These are phyloP conservation scores for Triops longicaudatus DNA, from an alignment of 1,140 invertebrate genomes.

Conservation along the genomic window DNA sequence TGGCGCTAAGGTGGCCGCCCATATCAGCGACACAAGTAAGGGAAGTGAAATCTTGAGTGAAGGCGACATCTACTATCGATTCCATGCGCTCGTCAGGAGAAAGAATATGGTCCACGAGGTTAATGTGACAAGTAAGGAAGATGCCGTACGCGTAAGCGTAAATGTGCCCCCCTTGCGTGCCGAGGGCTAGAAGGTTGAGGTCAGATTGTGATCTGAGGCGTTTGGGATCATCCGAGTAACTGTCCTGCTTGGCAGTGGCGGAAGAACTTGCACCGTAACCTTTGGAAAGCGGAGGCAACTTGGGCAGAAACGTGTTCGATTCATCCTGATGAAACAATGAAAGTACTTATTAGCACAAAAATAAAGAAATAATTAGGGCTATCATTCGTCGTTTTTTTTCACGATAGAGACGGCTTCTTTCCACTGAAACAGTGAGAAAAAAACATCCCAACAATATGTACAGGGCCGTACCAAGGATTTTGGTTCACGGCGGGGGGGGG, in stretches of 20 bases:
- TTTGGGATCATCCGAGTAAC: constrained; percentile 53
- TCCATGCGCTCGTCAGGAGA: neutral
- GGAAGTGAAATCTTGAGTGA: constrained; percentile 37
- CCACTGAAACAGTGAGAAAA: too few relatives aligned
- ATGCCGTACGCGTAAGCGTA: constrained; percentile 74
- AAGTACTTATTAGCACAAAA: neutral
- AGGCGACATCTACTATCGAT: neutral
- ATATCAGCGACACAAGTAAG: constrained; percentile 39
- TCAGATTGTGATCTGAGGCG: constrained; percentile 55
- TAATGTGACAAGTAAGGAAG: constrained; percentile 63
- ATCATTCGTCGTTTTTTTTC: too few relatives aligned
- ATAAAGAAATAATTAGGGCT: neutral
- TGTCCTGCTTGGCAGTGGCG: constrained; percentile 39
- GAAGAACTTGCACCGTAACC: constrained; percentile 29
- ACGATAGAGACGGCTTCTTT: too few relatives aligned
- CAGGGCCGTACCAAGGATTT: too few relatives aligned
- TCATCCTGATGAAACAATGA: constrained; percentile 38
- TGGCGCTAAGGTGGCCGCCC: constrained; percentile 43
- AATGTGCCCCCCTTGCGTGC: constrained; percentile 60
- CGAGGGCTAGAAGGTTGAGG: constrained; percentile 68
- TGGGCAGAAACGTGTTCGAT: constrained; percentile 44
- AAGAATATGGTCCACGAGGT: constrained; percentile 44
- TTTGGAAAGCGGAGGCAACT: constrained; percentile 50
- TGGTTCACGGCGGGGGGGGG: too few relatives aligned
- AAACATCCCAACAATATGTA: too few relatives aligned